A percentile compares a stretch with the other conserved stretches of the same genome.
Evolutionary conservation across 2,113 vertebrate genomes (phyloP).

Genomic region (Chaetodon auriga): DNA sequence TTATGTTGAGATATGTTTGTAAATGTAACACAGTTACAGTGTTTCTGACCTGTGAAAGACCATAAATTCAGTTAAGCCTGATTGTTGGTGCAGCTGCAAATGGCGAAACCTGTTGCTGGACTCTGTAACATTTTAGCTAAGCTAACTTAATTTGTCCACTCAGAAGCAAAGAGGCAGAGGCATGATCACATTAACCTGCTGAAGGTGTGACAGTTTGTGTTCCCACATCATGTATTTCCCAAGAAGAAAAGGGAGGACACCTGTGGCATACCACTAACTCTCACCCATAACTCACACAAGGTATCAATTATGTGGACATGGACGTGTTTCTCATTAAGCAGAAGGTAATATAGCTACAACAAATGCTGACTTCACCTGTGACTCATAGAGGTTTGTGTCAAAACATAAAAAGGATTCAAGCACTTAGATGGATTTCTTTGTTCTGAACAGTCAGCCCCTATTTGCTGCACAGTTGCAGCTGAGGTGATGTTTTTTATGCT

Average conservation of each 20-base stretch:
- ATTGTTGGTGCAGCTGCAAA: neutral
- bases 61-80: neutral
- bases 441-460: constrained; percentile 17
- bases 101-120: neutral
- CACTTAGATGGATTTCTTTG: neutral
- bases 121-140: neutral
- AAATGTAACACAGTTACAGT: neutral
- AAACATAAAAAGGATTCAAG: constrained; percentile 6
- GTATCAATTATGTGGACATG: neutral
- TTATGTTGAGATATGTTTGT: neutral
- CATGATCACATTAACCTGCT: neutral
- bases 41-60: neutral
- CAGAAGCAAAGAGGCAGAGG: neutral
- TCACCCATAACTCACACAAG: neutral
- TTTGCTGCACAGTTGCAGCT: constrained; percentile 30
- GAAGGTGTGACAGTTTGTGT: neutral
- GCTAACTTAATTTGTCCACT: too few species aligned
- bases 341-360: neutral
- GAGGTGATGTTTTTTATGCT: constrained; percentile 33
- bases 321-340: neutral
- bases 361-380: constrained; percentile 6
- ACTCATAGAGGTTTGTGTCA: constrained; percentile 4
- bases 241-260: neutral
- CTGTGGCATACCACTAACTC: neutral
- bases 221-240: neutral